Percentiles rank a stretch among this genome's conserved stretches.
phyloP scores from a whole-genome alignment of 2,797 vertebrate genomes.

The Cirrhinus molitorella region DNA sequence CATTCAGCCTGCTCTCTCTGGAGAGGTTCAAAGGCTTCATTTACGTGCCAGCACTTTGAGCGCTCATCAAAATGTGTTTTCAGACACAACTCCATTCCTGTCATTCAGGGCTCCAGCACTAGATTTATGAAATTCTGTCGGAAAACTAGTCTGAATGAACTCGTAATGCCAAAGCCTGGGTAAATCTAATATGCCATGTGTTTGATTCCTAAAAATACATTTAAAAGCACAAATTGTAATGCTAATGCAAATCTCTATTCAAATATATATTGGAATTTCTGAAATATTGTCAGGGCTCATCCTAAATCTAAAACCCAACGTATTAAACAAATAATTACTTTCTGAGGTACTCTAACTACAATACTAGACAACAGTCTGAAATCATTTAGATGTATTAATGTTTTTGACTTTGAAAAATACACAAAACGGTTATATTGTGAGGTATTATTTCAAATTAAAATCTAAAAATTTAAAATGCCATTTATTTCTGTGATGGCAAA shows the following conservation, averaged over 20 bases:
- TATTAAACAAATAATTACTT: neutral
- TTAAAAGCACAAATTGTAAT: neutral
- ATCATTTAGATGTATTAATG: neutral
- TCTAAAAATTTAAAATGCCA: no score
- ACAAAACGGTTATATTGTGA: neutral
- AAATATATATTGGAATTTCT: neutral
- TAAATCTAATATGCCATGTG: neutral
- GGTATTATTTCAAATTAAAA: no score
- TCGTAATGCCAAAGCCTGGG: neutral
- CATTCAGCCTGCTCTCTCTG: conserved; percentile 68
- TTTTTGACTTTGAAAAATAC: neutral
- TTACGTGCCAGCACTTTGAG: conserved; percentile 62
- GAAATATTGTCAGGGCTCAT: neutral
- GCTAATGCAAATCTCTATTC: neutral
- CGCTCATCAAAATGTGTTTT: conserved; percentile 65
- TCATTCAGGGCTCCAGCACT: conserved; percentile 48
- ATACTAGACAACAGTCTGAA: neutral
- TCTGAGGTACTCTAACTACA: neutral
- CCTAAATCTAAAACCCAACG: neutral
- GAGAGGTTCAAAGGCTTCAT: conserved; percentile 76
- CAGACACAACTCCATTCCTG: conserved; percentile 51
- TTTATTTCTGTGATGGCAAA: neutral
- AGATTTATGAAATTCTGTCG: conserved; percentile 32
- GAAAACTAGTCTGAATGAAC: conserved; percentile 22
- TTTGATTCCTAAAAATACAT: neutral